Evolutionary conservation across 2,888 invertebrate genomes (phyloP), one percentile per base, ranked within the genome.

Genomic region (Cinara cedri): DNA sequence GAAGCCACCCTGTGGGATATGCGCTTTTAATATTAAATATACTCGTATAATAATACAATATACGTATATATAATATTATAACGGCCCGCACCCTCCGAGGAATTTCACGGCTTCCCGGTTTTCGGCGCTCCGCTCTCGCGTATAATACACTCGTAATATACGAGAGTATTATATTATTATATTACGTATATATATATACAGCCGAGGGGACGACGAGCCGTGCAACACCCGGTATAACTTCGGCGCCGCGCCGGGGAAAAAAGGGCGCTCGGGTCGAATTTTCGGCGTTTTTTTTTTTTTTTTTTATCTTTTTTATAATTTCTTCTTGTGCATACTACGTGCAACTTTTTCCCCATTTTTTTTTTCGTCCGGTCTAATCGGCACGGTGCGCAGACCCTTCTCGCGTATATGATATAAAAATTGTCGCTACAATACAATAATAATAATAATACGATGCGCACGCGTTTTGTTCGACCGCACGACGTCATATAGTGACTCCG

Each of bases 21-120:
- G 42, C 78, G 78, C 70, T 78, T 78, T 78, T 78, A 78, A 78
- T 78, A 78, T 78, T 78, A 70, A 70, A 78, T 78, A 70, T 51
- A 78, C 34, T 34, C 34, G 34, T 6, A 6, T 34, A n/a, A n/a
- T n/a, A n/a, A n/a, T n/a, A n/a, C n/a, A n/a, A n/a, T n/a, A n/a
- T 57, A 66, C 19, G 26, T 54, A 65, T 46, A 65, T 54, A n/a
- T 24, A 34, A 49, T 66, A 68, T 13, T 26, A 11, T 72, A 54
- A n/a, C n/a, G n/a, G 55, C 65, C 42, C 55, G 70, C 78, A 62
- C 78, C 78, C 76, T 68, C 68, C 60, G 68, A 78, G 60, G 78
- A 78, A 78, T 78, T 78, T 70, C 78, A 78, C 78, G 70, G 78
- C 68, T 68, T 78, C 78, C 78, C 78, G 78, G 68, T 68, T 78